These are phyloP conservation scores for Acanthochromis polyacanthus DNA, from an alignment of 2,113 vertebrate species.

Conservation along the genomic window DNA sequence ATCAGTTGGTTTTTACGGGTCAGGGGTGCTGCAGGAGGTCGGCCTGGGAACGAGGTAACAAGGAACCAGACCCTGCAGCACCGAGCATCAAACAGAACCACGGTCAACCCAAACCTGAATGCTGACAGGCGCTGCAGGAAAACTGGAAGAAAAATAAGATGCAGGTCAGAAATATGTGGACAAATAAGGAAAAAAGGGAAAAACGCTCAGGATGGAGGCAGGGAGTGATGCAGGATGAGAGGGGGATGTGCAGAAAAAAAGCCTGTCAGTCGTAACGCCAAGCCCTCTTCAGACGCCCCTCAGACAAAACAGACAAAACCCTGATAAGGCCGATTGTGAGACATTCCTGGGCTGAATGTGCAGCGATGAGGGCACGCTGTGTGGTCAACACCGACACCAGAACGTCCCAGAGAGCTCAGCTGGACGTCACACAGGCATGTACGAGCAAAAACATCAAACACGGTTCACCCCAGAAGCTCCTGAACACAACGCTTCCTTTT, in stretches of 20 bases:
- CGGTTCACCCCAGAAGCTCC: not conserved
- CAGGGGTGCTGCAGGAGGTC: conserved; percentile 70
- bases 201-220: not conserved
- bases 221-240: conserved; percentile 20
- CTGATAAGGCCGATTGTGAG: conserved; percentile 77
- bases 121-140: not conserved
- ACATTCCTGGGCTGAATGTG: conserved; percentile 78
- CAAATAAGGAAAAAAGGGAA: not conserved
- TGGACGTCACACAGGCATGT: conserved; percentile 13
- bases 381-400: conserved; percentile 59
- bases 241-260: conserved; percentile 35
- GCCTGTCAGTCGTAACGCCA: conserved; percentile 66
- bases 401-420: conserved; percentile 6
- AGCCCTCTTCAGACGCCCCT: conserved; percentile 73
- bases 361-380: conserved; percentile 71
- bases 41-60: conserved; percentile 77
- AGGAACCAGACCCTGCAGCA: conserved; percentile 45
- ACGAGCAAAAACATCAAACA: not conserved
- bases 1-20: conserved; percentile 81
- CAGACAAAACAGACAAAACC: conserved; percentile 85
- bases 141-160: not conserved
- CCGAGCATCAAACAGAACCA: conserved; percentile 19
- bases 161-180: conserved; percentile 9
- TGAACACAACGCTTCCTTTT: not conserved
- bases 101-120: conserved; percentile 4